Evolutionary conservation across 2,888 invertebrate genomes (phyloP).

Genomic region (Caenorhabditis wallacei): DNA sequence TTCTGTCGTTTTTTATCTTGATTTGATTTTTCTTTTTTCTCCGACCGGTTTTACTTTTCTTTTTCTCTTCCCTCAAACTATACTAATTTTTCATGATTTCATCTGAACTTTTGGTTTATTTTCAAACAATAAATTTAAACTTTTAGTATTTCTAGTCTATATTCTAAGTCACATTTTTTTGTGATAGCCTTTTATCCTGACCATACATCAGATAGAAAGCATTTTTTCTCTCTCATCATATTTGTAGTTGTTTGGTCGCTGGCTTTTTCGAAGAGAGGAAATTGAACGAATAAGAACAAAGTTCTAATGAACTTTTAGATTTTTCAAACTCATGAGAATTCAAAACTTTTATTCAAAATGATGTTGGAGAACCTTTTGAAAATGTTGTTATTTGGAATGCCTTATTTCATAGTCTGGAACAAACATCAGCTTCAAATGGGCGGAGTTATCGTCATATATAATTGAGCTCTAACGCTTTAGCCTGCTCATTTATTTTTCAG

Average conservation of each 20-base stretch:
- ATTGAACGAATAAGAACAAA: not conserved
- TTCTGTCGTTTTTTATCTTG: not conserved
- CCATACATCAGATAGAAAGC: constrained; percentile 10
- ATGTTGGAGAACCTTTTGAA: too few species aligned
- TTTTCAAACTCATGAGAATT: too few species aligned
- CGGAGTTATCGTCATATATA: not conserved
- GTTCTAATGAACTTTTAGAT: not conserved
- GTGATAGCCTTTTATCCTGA: not conserved
- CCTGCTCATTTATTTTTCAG: not conserved
- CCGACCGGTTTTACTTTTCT: not conserved
- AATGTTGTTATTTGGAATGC: too few species aligned
- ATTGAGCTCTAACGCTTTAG: not conserved
- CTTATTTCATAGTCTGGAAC: too few species aligned
- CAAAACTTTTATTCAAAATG: too few species aligned
- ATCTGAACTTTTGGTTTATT: not conserved
- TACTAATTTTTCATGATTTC: not conserved
- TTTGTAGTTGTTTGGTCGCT: constrained; percentile 3
- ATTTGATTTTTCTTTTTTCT: not conserved
- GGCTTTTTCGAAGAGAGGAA: not conserved
- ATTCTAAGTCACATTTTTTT: not conserved
- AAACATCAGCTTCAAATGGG: constrained; percentile 1
- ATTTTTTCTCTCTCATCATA: not conserved
- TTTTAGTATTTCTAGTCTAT: not conserved
- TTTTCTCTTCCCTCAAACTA: not conserved
- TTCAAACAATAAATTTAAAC: not conserved